A percentile compares a stretch with the other conserved stretches of the same genome.
phyloP scores from a whole-genome alignment of 2,113 vertebrate species.

The Microcebus lehilahytsara region DNA sequence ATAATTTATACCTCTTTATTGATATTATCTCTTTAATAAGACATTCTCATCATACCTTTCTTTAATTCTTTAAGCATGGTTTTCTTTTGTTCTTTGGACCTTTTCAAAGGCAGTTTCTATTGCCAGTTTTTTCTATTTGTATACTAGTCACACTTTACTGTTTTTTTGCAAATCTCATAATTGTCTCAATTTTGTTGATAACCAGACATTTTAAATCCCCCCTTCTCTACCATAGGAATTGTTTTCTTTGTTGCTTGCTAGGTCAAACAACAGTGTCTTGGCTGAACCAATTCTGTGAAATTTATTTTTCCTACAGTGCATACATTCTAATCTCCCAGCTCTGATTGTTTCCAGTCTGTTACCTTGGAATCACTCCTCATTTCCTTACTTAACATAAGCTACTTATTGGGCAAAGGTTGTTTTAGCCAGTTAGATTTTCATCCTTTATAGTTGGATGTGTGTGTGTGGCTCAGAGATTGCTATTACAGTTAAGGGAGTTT shows the following conservation, averaged over 20 bases:
- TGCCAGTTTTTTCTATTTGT: neutral
- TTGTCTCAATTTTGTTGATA: neutral
- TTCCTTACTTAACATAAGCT: neutral
- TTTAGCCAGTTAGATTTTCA: neutral
- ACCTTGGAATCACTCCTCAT: neutral
- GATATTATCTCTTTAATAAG: constrained; percentile 54
- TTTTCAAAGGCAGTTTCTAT: constrained; percentile 48
- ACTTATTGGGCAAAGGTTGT: neutral
- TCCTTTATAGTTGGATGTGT: neutral
- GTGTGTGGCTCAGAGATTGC: neutral
- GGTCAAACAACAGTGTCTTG: neutral
- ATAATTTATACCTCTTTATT: constrained; percentile 10
- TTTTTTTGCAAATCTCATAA: neutral
- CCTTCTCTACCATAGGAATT: neutral
- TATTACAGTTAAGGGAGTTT: neutral
- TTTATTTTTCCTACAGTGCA: neutral
- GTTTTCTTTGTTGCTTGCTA: neutral
- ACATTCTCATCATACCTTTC: constrained; percentile 12
- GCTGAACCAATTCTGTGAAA: neutral
- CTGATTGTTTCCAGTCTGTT: neutral
- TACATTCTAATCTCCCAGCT: neutral
- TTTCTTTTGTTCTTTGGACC: constrained; percentile 55
- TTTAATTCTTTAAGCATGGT: constrained; percentile 49
- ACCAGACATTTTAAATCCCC: neutral
- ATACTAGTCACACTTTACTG: constrained; percentile 1